Evolutionary conservation across 2,113 vertebrate species (phyloP).

Genomic region (Tilapia sparmanii): DNA sequence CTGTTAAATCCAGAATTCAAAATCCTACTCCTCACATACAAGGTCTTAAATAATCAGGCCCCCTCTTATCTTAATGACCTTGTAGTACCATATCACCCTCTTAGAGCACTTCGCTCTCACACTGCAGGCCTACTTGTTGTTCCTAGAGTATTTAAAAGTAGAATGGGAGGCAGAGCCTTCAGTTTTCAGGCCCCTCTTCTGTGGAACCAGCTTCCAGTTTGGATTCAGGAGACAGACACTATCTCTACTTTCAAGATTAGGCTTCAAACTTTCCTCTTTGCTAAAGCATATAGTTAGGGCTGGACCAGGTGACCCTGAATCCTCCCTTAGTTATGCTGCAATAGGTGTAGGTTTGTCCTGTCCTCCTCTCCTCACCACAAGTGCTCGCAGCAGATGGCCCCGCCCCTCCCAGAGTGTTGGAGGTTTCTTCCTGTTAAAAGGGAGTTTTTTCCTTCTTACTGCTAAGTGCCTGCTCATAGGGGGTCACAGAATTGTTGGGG

Average conservation of each 20-base stretch:
- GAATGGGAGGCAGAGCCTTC: neutral
- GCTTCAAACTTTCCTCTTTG: rapidly evolving
- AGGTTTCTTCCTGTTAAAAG: neutral
- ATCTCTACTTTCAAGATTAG: rapidly evolving
- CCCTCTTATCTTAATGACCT: neutral
- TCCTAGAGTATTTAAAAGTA: neutral
- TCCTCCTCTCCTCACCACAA: neutral
- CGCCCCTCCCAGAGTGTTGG: neutral
- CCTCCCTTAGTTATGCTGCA: neutral
- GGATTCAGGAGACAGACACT: neutral
- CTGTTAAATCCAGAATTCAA: neutral
- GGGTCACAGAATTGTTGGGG: neutral
- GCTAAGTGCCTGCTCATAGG: neutral
- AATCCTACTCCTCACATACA: neutral
- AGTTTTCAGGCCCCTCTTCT: neutral
- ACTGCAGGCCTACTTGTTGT: neutral
- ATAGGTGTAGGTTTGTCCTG: rapidly evolving
- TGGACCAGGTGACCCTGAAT: neutral
- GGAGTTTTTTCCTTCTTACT: neutral
- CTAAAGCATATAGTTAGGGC: neutral
- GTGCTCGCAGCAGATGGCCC: neutral
- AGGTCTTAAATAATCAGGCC: neutral
- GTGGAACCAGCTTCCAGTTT: neutral
- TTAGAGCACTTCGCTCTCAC: rapidly evolving
- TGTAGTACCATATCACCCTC: neutral